A percentile compares a stretch with the other conserved stretches of the same genome.
Evolutionary conservation across 1,140 invertebrate species (phyloP).

Genomic region (Papilio polyxenes): DNA sequence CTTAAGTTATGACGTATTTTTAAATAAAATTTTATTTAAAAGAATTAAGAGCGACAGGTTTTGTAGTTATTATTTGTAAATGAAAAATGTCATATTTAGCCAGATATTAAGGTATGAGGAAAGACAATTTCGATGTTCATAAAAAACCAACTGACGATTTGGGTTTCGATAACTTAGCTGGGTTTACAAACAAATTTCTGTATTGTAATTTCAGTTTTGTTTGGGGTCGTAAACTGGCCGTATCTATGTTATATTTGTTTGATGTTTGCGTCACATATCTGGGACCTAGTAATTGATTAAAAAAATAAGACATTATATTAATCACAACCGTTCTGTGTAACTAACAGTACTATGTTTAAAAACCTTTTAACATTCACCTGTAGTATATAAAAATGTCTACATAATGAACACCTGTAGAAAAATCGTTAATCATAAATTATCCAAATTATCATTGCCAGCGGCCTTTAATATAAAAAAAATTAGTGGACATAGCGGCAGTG

Average conservation of each 20-base stretch:
- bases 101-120: not conserved
- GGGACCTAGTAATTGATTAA: no score
- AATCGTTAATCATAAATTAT: slow-evolving; percentile 1
- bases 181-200: no score
- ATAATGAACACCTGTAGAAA: not conserved
- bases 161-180: no score
- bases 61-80: not conserved
- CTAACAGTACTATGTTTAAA: not conserved
- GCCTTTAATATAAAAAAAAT: not conserved
- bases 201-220: not conserved
- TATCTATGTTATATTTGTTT: no score
- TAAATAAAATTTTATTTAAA: not conserved
- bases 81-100: not conserved
- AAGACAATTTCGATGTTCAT: not conserved
- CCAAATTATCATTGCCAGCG: not conserved
- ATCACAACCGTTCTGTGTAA: no score
- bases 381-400: not conserved
- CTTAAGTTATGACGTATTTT: not conserved
- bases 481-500: not conserved
- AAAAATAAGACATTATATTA: no score
- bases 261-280: no score
- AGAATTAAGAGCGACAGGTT: not conserved
- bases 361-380: slow-evolving; percentile 7
- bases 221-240: no score
- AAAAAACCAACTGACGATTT: no score